Evolutionary conservation across 2,797 vertebrate species (phyloP).

Genomic region (Austrolebias charrua): DNA sequence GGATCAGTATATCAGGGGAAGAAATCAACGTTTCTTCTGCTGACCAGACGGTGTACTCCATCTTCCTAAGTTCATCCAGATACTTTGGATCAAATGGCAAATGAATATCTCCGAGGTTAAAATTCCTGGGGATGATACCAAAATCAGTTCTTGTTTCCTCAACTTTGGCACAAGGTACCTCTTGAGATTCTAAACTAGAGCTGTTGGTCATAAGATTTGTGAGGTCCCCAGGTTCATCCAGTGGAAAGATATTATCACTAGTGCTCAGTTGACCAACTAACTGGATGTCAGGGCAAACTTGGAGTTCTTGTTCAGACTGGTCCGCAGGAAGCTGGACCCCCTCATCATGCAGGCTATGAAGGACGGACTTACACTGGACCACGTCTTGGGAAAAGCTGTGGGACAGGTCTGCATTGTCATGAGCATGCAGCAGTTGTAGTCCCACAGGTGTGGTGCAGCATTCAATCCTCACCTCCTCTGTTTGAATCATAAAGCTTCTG

Average conservation of each 20-base stretch:
- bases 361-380: conserved; percentile 56
- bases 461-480: conserved; percentile 76
- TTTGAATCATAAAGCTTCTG: conserved; percentile 72
- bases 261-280: conserved; percentile 33
- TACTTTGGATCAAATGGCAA: conserved; percentile 69
- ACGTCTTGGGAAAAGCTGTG: conserved; percentile 56
- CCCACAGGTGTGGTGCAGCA: conserved; percentile 65
- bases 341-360: conserved; percentile 42
- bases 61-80: conserved; percentile 68
- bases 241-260: conserved; percentile 6
- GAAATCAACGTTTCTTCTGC: conserved; percentile 65
- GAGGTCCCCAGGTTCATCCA: conserved; percentile 31
- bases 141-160: conserved; percentile 4
- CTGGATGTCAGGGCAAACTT: conserved; percentile 69
- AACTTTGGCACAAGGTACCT: background rate
- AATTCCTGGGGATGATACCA: conserved; percentile 23
- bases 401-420: conserved; percentile 61
- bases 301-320: conserved; percentile 24
- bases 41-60: conserved; percentile 77
- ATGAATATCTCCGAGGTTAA: conserved; percentile 61
- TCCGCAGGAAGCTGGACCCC: conserved; percentile 8
- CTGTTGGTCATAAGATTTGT: background rate
- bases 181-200: background rate
- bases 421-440: conserved; percentile 64
- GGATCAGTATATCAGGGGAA: conserved; percentile 50